These are phyloP conservation scores for Amphibalanus amphitrite DNA, from an alignment of 1,140 invertebrate species.

Conservation along the genomic window DNA sequence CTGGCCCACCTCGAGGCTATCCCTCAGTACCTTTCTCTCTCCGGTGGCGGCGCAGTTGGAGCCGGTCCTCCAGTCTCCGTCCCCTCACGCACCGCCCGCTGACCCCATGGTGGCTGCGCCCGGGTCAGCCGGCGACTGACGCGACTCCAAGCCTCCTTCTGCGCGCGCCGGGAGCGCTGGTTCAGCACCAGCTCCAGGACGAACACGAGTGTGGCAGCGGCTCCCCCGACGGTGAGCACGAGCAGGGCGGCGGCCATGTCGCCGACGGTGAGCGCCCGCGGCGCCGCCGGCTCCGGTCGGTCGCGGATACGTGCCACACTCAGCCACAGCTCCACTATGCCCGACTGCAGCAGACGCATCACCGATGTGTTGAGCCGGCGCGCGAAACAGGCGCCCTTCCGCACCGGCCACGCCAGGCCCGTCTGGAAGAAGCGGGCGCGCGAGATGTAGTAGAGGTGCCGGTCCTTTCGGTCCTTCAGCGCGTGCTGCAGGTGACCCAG, in stretches of 20 bases:
- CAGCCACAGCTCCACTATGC: not conserved
- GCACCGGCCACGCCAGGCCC: not conserved
- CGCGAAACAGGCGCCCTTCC: not conserved
- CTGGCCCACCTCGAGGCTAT: too few relatives aligned
- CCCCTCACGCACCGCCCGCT: too few relatives aligned
- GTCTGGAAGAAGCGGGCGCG: not conserved
- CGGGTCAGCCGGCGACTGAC: too few relatives aligned
- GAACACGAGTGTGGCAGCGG: not conserved
- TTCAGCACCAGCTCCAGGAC: not conserved
- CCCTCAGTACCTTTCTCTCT: too few relatives aligned
- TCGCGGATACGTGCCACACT: not conserved
- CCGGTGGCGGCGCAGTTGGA: too few relatives aligned
- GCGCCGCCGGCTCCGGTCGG: too few relatives aligned
- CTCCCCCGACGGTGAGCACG: not conserved
- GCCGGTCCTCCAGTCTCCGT: too few relatives aligned
- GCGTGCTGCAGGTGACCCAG: not conserved
- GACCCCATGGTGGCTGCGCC: too few relatives aligned
- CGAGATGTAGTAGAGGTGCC: not conserved
- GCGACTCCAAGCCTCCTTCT: too few relatives aligned
- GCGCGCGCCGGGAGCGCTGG: too few relatives aligned
- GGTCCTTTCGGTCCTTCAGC: not conserved
- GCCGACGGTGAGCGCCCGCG: not conserved
- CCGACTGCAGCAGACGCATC: not conserved
- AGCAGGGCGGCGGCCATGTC: not conserved
- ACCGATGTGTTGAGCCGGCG: not conserved